phyloP scores from a whole-genome alignment of 2,113 vertebrate species.

The Isurus oxyrinchus region DNA sequence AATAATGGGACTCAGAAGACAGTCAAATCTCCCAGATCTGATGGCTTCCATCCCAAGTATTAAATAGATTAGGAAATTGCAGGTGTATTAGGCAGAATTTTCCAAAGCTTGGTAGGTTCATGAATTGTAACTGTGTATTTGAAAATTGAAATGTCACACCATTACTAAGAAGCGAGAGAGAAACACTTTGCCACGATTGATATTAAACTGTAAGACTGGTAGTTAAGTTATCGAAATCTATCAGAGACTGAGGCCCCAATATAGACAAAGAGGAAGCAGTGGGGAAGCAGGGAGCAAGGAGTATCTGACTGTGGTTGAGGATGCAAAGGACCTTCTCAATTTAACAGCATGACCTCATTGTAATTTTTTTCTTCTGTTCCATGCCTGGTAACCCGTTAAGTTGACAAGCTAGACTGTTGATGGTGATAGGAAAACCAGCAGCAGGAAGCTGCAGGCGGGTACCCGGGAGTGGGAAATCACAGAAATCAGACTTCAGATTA shows the following conservation, averaged over 20 bases:
- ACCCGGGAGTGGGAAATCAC: not conserved
- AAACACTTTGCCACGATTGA: not conserved
- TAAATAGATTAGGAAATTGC: not conserved
- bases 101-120: not conserved
- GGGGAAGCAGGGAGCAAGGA: too few species aligned
- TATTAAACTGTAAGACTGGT: too few species aligned
- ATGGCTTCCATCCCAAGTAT: too few species aligned
- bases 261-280: not conserved
- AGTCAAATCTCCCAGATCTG: not conserved
- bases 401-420: not conserved
- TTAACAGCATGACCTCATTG: not conserved
- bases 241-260: not conserved
- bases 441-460: not conserved
- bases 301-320: too few species aligned
- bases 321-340: not conserved
- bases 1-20: not conserved
- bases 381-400: not conserved
- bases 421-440: not conserved
- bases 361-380: too few species aligned
- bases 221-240: not conserved
- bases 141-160: not conserved
- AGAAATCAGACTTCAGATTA: not conserved
- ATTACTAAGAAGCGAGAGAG: not conserved
- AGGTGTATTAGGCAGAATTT: not conserved
- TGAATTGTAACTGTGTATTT: not conserved